Conservation (phyloP, 2,888 invertebrate species). For the Drosophila putrida region DNA sequence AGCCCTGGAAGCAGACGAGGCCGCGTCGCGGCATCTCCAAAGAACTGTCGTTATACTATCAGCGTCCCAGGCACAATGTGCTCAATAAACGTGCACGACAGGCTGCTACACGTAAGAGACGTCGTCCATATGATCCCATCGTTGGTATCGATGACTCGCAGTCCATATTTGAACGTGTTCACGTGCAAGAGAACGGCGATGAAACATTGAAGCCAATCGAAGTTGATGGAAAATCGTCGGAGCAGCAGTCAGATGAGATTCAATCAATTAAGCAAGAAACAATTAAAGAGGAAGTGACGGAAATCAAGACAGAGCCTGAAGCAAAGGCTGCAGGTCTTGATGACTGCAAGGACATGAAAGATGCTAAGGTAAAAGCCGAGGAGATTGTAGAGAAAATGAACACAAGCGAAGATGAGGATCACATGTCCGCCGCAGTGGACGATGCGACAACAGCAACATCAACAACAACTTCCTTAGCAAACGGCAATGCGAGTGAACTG, state of each 20-base stretch:
- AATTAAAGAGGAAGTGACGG: constrained; percentile 51
- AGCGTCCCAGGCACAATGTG: constrained; percentile 77
- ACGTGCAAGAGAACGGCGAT: constrained; percentile 62
- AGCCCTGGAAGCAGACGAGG: constrained; percentile 94
- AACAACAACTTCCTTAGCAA: constrained; percentile 25
- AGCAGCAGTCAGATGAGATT: constrained; percentile 44
- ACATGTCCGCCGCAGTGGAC: constrained; percentile 47
- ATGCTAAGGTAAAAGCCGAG: constrained; percentile 36
- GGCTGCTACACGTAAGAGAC: constrained; percentile 86
- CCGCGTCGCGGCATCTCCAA: constrained; percentile 91
- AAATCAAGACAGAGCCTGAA: constrained; percentile 32
- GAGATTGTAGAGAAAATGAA: constrained; percentile 77
- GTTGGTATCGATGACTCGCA: constrained; percentile 45
- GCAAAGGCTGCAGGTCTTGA: constrained; percentile 17
- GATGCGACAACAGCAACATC: constrained; percentile 26
- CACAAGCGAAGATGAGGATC: constrained; percentile 77
- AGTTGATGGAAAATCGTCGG: constrained; percentile 16
- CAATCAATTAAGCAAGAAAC: constrained; percentile 38
- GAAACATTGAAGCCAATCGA: constrained; percentile 68
- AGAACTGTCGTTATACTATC: constrained; percentile 89
- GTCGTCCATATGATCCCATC: constrained; percentile 88
- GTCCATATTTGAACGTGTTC: constrained; percentile 52
- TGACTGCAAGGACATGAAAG: constrained; percentile 29
- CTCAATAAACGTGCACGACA: constrained; percentile 73
- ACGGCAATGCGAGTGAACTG: constrained; percentile 50